Base-by-base conservation (phyloP, 2,797 vertebrate genomes). In the Scleropages formosus region DNA sequence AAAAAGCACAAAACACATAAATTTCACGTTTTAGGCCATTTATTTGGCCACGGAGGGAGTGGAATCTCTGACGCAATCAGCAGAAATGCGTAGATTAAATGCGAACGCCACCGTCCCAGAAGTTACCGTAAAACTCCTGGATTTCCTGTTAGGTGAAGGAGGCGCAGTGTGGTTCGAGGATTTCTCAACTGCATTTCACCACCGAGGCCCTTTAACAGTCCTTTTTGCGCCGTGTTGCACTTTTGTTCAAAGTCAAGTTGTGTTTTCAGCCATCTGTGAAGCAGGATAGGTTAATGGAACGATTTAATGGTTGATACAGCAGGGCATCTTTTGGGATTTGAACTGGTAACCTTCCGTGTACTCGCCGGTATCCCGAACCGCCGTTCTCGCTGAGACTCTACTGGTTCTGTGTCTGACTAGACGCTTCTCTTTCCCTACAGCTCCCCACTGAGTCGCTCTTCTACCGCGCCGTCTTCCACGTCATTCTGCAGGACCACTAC, bases 401-500 rank as follows among this genome's bases (percentile, higher is more conserved):
- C 8, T 47, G 27, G 51, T 65, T 74, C 15, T 73, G 39, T 51
- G 15, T 15, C 58, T 67, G 22, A 24, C 20, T 39, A 39, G 12
- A 4, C 62, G 24, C n/a, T 61, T 76, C 81, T 80, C 13, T 79
- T 79, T 84, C 84, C 86, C 87, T 49, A 82, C 66, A 99, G 97
- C 94, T 98, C 78, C 93, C 96, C 81, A 95, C 93, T 81, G 95
- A 98, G 85, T 98, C 98, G 46, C 87, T 99, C 80, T 99, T 99
- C 89, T 99, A 94, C 88, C 92, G 97, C 82, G 97, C 96, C 0
- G 94, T 99, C 61, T 94, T 99, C 70, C 98, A 99, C 73, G 95
- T 96, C 80, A 96, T 99, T 85, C 90, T 98, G 82, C 92, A 93
- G 88, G 95, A 99, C 85, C 94, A 90, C 66, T 99, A 94, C 81